Percentiles rank a stretch among this genome's conserved stretches.
Evolutionary conservation across 2,113 vertebrate species (phyloP).

Genomic region (Camelus dromedarius): DNA sequence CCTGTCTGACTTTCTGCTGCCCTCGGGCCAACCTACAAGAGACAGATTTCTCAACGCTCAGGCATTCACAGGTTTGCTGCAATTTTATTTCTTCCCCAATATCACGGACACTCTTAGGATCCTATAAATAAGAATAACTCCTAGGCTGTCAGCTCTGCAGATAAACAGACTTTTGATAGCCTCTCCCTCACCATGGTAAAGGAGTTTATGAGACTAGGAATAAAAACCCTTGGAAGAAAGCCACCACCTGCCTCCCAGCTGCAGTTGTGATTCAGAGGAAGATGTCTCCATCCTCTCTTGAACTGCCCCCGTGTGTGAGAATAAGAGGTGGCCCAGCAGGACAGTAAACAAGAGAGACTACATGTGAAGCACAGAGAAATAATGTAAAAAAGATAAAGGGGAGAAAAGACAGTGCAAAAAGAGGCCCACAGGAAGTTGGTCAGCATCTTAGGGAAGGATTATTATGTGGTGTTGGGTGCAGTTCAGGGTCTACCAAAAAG

Average conservation of each 20-base stretch:
- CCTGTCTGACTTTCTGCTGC: neutral
- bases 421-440: neutral
- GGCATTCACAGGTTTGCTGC: neutral
- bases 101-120: neutral
- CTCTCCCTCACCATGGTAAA: neutral
- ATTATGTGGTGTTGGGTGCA: neutral
- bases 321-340: neutral
- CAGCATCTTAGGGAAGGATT: neutral
- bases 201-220: neutral
- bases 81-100: neutral
- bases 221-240: slow-evolving; percentile 44
- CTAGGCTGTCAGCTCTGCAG: neutral
- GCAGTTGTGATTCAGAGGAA: neutral
- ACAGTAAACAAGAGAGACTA: neutral
- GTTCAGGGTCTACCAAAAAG: neutral
- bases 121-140: neutral
- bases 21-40: neutral
- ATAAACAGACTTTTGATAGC: neutral
- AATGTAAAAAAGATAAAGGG: neutral
- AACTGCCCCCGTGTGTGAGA: neutral
- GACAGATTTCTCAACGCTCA: neutral
- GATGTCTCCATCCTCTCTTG: neutral
- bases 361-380: neutral
- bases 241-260: neutral
- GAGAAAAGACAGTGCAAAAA: neutral